phyloP scores from a whole-genome alignment of 2,888 invertebrate species.

The Chymomyza fuscimana region DNA sequence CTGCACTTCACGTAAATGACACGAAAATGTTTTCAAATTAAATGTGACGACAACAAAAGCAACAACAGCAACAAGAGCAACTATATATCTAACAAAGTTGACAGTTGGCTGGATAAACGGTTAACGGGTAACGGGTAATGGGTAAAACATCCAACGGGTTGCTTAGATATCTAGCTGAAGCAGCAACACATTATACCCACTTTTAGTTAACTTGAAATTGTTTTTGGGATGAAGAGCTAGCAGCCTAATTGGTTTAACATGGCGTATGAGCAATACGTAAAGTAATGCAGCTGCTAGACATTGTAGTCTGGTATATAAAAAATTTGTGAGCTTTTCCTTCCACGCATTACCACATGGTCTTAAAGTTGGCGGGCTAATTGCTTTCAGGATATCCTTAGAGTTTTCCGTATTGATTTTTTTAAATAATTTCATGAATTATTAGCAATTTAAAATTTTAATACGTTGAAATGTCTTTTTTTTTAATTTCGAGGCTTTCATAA shows the following conservation, averaged over 20 bases:
- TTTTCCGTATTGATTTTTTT: no score
- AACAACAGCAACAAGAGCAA: not conserved
- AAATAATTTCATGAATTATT: no score
- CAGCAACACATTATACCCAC: conserved; percentile 36
- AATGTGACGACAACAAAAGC: conserved; percentile 39
- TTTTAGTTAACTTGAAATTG: conserved; percentile 45
- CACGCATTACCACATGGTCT: no score
- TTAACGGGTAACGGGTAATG: conserved; percentile 27
- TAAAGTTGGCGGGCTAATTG: no score
- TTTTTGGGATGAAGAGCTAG: not conserved
- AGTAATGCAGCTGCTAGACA: not conserved
- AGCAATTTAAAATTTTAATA: no score
- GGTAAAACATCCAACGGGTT: not conserved
- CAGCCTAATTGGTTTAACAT: conserved; percentile 43
- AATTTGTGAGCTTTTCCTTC: no score
- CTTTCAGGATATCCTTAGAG: no score
- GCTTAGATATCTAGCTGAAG: not conserved
- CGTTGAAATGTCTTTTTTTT: no score
- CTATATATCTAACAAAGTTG: conserved; percentile 32
- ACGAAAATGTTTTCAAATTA: conserved; percentile 66
- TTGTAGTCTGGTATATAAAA: not conserved
- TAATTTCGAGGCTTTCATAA: no score
- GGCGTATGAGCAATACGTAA: conserved; percentile 51
- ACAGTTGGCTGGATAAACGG: conserved; percentile 50
- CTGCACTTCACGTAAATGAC: conserved; percentile 64